Evolutionary conservation across 2,888 invertebrate genomes (phyloP).

Genomic region (Elmis aenea): DNA sequence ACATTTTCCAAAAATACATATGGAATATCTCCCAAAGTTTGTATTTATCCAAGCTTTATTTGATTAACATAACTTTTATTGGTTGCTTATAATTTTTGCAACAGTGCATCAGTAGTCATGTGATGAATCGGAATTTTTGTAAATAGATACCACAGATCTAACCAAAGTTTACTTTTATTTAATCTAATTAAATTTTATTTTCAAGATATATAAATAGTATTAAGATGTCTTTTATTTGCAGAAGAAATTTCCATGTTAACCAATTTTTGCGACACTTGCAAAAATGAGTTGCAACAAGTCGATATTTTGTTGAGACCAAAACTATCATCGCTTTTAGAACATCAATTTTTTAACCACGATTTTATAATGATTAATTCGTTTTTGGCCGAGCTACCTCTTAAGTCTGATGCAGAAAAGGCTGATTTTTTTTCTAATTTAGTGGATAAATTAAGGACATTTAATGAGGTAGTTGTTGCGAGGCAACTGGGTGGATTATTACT

Average conservation of each 20-base stretch:
- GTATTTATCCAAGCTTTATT: too few relatives aligned
- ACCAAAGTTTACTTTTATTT: too few relatives aligned
- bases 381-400: slow-evolving; percentile 75
- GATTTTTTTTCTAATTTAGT: slow-evolving; percentile 72
- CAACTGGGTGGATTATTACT: slow-evolving; percentile 73
- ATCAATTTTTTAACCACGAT: slow-evolving; percentile 79
- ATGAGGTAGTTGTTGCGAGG: slow-evolving; percentile 76
- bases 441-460: slow-evolving; percentile 63
- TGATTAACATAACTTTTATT: too few relatives aligned
- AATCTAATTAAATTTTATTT: too few relatives aligned
- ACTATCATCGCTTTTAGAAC: slow-evolving; percentile 60
- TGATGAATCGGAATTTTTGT: too few relatives aligned
- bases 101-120: too few relatives aligned
- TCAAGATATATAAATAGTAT: slow-evolving; percentile 5
- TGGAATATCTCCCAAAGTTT: too few relatives aligned
- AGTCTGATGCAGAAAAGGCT: slow-evolving; percentile 69
- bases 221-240: slow-evolving; percentile 35
- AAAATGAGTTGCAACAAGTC: slow-evolving; percentile 61
- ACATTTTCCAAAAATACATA: too few relatives aligned
- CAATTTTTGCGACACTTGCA: slow-evolving; percentile 68
- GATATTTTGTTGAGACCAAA: slow-evolving; percentile 63
- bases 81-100: too few relatives aligned
- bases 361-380: slow-evolving; percentile 81
- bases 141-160: too few relatives aligned
- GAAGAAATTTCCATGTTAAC: slow-evolving; percentile 65